Evolutionary conservation across 2,888 invertebrate genomes (phyloP).

Genomic region (Salpingus planirostris): DNA sequence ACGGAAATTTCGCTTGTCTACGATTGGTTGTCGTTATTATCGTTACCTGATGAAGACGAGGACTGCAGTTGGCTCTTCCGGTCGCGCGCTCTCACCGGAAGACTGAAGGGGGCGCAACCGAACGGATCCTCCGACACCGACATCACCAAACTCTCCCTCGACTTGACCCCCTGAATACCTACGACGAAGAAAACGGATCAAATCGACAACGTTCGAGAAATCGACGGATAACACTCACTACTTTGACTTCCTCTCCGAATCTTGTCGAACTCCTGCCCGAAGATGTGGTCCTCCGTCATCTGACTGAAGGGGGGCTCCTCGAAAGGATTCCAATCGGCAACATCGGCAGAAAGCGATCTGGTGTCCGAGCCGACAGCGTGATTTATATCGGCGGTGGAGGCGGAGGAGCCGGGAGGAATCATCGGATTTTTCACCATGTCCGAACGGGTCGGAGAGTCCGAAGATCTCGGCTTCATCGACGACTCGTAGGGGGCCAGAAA

Average conservation of each 20-base stretch:
- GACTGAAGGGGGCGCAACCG: conserved; percentile 72
- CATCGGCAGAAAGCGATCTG: conserved; percentile 47
- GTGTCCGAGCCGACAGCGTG: conserved; percentile 29
- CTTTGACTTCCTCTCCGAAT: conserved; percentile 69
- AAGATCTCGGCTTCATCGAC: conserved; percentile 49
- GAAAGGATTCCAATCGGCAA: conserved; percentile 77
- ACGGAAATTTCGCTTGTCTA: too few relatives aligned
- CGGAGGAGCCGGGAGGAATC: conserved; percentile 36
- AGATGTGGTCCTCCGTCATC: conserved; percentile 71
- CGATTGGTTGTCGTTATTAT: too few relatives aligned
- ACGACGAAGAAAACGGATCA: conserved; percentile 13
- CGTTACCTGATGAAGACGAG: conserved; percentile 47
- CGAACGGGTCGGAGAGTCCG: conserved; percentile 29
- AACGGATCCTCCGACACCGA: conserved; percentile 67
- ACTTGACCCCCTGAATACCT: conserved; percentile 61
- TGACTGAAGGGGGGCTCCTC: conserved; percentile 66
- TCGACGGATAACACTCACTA: too few relatives aligned
- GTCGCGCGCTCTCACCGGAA: conserved; percentile 47
- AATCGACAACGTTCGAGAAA: background rate
- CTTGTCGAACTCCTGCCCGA: conserved; percentile 77
- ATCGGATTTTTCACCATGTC: conserved; percentile 18
- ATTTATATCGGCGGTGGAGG: conserved; percentile 38
- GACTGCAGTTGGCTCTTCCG: conserved; percentile 29
- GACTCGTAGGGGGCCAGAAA: conserved; percentile 66
- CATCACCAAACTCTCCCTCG: conserved; percentile 60